Percentiles rank a stretch among this genome's conserved stretches.
Conservation (phyloP, 1,140 invertebrate species). For the Philotrypesis tridentata region DNA sequence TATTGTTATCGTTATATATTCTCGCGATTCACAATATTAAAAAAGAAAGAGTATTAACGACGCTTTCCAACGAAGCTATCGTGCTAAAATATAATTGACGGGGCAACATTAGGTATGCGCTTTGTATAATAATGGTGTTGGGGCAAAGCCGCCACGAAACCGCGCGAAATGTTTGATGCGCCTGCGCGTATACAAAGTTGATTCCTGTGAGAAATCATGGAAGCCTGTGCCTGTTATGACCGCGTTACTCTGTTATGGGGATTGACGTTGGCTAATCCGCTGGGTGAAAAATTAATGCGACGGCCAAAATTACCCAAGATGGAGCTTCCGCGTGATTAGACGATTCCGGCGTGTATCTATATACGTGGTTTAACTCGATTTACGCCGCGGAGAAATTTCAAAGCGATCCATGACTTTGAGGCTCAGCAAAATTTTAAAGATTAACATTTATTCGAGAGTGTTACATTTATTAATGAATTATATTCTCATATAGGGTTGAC, state of each 20-base stretch:
- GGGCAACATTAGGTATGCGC: slow-evolving; percentile 28
- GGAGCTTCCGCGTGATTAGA: neutral
- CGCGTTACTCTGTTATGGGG: neutral
- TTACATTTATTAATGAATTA: too few relatives aligned
- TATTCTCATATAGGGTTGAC: too few relatives aligned
- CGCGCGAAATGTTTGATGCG: slow-evolving; percentile 26
- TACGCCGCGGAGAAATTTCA: too few relatives aligned
- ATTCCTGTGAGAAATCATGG: slow-evolving; percentile 40
- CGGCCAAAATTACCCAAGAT: neutral
- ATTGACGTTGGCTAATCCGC: neutral
- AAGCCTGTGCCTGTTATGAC: neutral
- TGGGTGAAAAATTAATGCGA: neutral
- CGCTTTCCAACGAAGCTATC: too few relatives aligned
- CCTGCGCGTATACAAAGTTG: slow-evolving; percentile 25
- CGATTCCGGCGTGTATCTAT: neutral
- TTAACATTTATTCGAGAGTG: too few relatives aligned
- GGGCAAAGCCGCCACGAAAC: neutral
- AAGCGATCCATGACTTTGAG: too few relatives aligned
- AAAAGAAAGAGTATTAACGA: too few relatives aligned
- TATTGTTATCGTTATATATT: too few relatives aligned
- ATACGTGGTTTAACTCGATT: neutral
- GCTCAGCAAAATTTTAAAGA: too few relatives aligned
- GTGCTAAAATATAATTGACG: too few relatives aligned
- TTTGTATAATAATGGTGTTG: neutral
- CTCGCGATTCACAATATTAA: too few relatives aligned